Evolutionary conservation across 1,140 invertebrate genomes (phyloP), one percentile per base, ranked within the genome.

Genomic region (Drosophila eugracilis): DNA sequence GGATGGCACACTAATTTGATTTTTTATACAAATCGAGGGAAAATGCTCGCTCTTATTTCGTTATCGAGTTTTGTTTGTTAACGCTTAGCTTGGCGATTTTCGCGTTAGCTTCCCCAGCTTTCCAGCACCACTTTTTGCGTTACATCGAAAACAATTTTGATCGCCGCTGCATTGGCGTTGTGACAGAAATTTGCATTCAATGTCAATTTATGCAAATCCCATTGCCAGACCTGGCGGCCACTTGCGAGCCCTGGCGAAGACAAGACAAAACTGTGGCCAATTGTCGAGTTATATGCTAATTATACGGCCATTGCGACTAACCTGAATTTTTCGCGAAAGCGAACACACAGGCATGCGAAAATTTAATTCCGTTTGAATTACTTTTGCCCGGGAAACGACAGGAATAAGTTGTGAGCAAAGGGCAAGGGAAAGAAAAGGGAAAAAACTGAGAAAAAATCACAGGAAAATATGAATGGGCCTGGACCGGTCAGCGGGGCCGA

Each of bases 291-390:
- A 70, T 77, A 74, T 74, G 74, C 70, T 85, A 85, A 86, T 88
- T 86, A 85, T 70, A 53, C 59, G 47, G 54, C 41, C 36, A 57
- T 60, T 70, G 70, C 55, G 76, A 59, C 77, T 76, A 76, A 74
- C 58, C 65, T 37, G 42, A 41, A 77, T 88, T 67, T 49, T 50
- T 28, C 15, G 28, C 19, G 14, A 19, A 60, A 30, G 24, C 34
- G 41, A 39, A 24, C 59, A 28, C 54, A 34, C n/a, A n/a, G 44
- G 42, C 44, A 66, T 69, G 60, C 54, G 26, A 63, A 84, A 84
- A 80, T 80, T 88, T 73, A 90, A 90, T 90, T 90, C 88, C 78
- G 79, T 88, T 90, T 90, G 88, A 84, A 89, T 84, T 78, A 75
- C 69, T 75, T 89, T 75, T 41, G 50, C 26, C 30, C 60, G 58